Evolutionary conservation across 2,113 vertebrate species (phyloP), one percentile per base, ranked within the genome.

Genomic region (Cettia cetti): DNA sequence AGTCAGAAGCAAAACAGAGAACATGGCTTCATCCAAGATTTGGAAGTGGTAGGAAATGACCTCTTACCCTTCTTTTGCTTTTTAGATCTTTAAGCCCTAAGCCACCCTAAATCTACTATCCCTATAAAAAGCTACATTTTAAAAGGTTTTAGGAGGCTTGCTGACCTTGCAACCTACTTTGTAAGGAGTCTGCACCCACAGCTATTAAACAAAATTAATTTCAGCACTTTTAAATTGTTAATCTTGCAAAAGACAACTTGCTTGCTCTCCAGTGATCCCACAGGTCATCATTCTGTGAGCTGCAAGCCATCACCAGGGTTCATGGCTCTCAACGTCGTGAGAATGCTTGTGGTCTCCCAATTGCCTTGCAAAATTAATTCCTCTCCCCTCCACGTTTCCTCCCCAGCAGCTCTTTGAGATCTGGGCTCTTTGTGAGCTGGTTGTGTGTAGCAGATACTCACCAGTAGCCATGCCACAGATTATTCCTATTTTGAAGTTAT

Each of bases 201-300:
- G 89, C 89, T 96, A 92, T 96, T 96, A 95, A 96, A 94, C 64
- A 95, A 86, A 97, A 97, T 97, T 96, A 91, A 96, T 97, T 93
- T 95, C 95, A 95, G 87, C 93, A 91, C 92, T 96, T 96, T 97
- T 91, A 93, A 94, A 91, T 95, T 97, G 90, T 95, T 96, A 92
- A 84, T 97, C 83, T 96, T 93, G 91, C 85, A 94, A 95, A 96
- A 93, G 95, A 95, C 95, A 95, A 92, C 86, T 96, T 79, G 75
- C 90, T 37, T 59, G 86, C 84, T 94, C 95, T 96, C 95, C 79
- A 86, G 82, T 96, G 91, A 93, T 91, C 93, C 82, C 86, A 85
- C 66, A 64, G 94, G 92, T 88, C 76, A 7, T 94, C 90, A 75
- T 93, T 94, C 69, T 60, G 39, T 76, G 79, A 91, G 75, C 84